Conservation (phyloP, 2,113 vertebrate species). For the Propithecus coquereli region DNA sequence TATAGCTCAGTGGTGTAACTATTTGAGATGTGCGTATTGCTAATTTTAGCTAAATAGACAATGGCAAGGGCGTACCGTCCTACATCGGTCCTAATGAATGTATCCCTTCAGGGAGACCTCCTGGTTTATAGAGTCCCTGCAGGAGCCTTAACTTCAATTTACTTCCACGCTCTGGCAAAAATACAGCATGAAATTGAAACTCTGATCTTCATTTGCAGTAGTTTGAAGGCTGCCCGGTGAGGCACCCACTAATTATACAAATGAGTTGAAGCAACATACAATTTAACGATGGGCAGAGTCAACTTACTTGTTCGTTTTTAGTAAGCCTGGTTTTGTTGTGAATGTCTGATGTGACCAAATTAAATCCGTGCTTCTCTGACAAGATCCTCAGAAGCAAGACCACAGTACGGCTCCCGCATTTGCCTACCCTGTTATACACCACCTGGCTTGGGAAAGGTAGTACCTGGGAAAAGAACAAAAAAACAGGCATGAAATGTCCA, state of each 20-base stretch:
- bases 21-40: not conserved
- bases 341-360: conserved; percentile 96
- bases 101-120: not conserved
- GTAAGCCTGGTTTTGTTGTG: conserved; percentile 98
- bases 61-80: not conserved
- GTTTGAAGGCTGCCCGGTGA: not conserved
- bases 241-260: not conserved
- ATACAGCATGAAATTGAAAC: not conserved
- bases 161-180: not conserved
- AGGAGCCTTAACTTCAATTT: conserved; percentile 11
- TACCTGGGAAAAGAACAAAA: conserved; percentile 80
- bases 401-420: conserved; percentile 97
- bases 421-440: conserved; percentile 99
- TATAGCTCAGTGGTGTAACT: not conserved
- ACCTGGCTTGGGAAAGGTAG: conserved; percentile 98
- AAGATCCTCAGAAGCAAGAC: conserved; percentile 94
- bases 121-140: not conserved
- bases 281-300: not conserved
- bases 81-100: conserved; percentile 44
- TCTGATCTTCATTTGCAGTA: not conserved
- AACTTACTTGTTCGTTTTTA: conserved; percentile 94
- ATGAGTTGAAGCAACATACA: not conserved
- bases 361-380: conserved; percentile 96
- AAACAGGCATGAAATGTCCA: not conserved
- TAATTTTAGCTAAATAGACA: conserved; percentile 23